Evolutionary conservation across 2,797 vertebrate species (phyloP), one percentile per base, ranked within the genome.

Genomic region (Crenichthys baileyi): DNA sequence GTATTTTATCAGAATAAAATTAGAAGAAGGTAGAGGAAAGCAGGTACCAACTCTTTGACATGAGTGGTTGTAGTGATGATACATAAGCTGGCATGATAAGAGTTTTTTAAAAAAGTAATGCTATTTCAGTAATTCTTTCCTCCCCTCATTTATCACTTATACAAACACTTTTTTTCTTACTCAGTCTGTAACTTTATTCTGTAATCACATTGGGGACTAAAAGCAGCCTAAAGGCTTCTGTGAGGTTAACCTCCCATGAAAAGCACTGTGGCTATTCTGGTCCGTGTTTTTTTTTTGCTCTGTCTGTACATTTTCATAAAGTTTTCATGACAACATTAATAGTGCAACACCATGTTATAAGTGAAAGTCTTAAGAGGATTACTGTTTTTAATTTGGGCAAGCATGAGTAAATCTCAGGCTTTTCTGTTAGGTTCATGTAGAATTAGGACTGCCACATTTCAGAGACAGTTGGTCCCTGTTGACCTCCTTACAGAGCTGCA

Each of bases 151-250:
- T 75, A 82, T 79, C 77, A 81, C 60, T 72, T 26, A 67, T 68
- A 29, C 18, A 70, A 20, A 70, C 29, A 7, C 4, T 41, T 36
- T 70, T 36, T 18, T 24, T n/a, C 50, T 82, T 46, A 24, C 56
- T 77, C 22, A 58, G 78, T 63, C 50, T 72, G 56, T 63, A 72
- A 55, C 70, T 70, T 67, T 78, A 60, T 16, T 61, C 76, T 12
- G 7, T 78, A 78, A 89, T 85, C 81, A 87, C 82, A 75, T 46
- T 15, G 31, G 80, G 76, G 76, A 85, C 81, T 86, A 80, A 67
- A 81, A 80, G 77, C 63, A 85, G 75, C 72, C 77, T 76, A 70
- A 75, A 74, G 39, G 58, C 84, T 67, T 65, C 77, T 75, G 55
- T 72, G 58, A 76, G 78, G 72, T 79, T 81, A 73, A 46, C 46